phyloP scores from a whole-genome alignment of 2,888 invertebrate species.

The Phyto melanocephala region DNA sequence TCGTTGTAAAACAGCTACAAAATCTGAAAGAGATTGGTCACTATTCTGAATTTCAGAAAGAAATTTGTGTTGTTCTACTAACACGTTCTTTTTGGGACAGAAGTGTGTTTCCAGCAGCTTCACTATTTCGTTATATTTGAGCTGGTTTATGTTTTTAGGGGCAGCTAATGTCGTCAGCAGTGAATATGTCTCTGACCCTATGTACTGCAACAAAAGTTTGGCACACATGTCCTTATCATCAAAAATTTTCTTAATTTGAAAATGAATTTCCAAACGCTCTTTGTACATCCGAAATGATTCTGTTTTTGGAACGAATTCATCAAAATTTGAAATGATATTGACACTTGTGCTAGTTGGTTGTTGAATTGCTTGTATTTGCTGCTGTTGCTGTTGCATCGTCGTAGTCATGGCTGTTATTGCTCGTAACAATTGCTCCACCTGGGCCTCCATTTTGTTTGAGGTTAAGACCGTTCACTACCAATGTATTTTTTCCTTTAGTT shows the following conservation, averaged over 20 bases:
- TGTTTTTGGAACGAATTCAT: constrained; percentile 31
- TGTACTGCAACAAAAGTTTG: constrained; percentile 37
- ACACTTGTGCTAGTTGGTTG: constrained; percentile 13
- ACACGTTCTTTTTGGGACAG: constrained; percentile 31
- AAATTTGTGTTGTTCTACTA: too few relatives aligned
- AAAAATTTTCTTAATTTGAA: neutral
- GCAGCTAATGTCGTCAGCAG: too few relatives aligned
- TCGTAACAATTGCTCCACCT: constrained; percentile 16
- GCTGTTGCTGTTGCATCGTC: constrained; percentile 28
- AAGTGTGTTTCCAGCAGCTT: constrained; percentile 12
- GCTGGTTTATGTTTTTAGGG: constrained; percentile 23
- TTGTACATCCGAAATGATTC: constrained; percentile 18
- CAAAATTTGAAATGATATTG: constrained; percentile 22
- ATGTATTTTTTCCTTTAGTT: too few relatives aligned
- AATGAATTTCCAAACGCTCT: constrained; percentile 1
- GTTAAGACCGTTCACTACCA: too few relatives aligned
- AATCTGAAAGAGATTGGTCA: constrained; percentile 13
- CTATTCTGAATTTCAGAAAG: constrained; percentile 37
- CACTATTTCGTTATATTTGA: constrained; percentile 40
- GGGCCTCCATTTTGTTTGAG: neutral
- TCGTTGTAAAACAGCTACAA: constrained; percentile 22
- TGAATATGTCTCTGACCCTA: constrained; percentile 35
- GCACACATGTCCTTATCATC: too few relatives aligned
- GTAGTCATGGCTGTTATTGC: constrained; percentile 17
- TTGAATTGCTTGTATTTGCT: neutral